phyloP scores from a whole-genome alignment of 1,140 invertebrate species.

The Diprion similis region DNA sequence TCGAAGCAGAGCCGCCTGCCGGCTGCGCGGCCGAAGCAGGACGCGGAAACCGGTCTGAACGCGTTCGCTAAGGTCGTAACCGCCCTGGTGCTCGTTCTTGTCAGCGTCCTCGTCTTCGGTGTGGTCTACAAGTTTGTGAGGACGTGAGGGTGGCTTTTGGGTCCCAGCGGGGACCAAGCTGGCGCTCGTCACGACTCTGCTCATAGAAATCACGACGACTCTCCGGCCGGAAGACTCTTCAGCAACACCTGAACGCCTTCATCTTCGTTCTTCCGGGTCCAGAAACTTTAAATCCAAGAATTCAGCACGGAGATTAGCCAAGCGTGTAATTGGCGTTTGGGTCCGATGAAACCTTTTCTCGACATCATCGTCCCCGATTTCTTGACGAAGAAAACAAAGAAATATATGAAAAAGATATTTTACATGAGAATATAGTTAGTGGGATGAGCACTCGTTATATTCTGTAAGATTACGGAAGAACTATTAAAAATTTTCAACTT shows the following conservation, averaged over 20 bases:
- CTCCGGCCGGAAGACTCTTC: slow-evolving; percentile 34
- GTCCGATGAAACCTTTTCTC: too few species aligned
- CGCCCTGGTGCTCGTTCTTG: slow-evolving; percentile 72
- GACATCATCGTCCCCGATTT: too few species aligned
- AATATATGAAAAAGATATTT: too few species aligned
- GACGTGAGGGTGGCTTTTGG: slow-evolving; percentile 79
- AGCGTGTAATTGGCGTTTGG: too few species aligned
- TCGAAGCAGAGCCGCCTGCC: slow-evolving; percentile 68
- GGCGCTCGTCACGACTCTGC: slow-evolving; percentile 32
- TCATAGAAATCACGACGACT: slow-evolving; percentile 20
- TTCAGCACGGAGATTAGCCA: too few species aligned
- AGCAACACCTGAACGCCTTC: slow-evolving; percentile 5
- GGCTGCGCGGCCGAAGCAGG: slow-evolving; percentile 64
- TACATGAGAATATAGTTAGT: too few species aligned
- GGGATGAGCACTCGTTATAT: too few species aligned
- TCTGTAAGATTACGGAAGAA: too few species aligned
- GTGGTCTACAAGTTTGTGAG: slow-evolving; percentile 79
- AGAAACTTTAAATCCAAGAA: too few species aligned
- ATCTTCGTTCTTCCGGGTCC: too few species aligned
- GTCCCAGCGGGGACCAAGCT: slow-evolving; percentile 55
- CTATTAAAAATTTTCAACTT: too few species aligned
- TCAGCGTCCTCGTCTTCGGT: slow-evolving; percentile 76
- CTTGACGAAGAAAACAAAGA: too few species aligned
- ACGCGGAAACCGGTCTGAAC: slow-evolving; percentile 70
- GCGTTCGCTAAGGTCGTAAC: slow-evolving; percentile 76